These are phyloP conservation scores for Gallinago solitaria DNA, from an alignment of 2,797 vertebrate genomes.

Conservation along the genomic window DNA sequence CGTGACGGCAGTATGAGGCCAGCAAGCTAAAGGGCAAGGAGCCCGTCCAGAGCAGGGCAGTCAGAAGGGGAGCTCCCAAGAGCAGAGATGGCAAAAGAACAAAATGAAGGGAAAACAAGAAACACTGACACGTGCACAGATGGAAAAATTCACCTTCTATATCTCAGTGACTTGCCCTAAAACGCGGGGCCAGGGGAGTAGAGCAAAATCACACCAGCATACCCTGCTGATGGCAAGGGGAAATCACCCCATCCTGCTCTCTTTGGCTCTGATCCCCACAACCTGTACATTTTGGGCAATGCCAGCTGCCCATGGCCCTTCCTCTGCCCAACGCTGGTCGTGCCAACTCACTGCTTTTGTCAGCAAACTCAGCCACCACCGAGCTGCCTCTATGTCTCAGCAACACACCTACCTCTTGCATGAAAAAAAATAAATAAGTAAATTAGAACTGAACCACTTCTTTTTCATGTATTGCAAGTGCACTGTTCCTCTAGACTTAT, in stretches of 20 bases:
- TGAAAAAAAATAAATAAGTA: background rate
- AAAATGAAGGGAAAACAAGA: background rate
- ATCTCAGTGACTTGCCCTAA: background rate
- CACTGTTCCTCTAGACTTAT: background rate
- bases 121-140: rapidly evolving
- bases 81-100: background rate
- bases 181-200: background rate
- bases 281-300: background rate
- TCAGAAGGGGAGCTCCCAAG: background rate
- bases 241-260: background rate
- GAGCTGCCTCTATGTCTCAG: background rate
- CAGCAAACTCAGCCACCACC: background rate
- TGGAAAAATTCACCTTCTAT: background rate
- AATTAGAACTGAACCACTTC: background rate
- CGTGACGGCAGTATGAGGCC: background rate
- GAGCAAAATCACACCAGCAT: background rate
- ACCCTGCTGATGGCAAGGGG: background rate
- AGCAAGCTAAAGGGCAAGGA: background rate
- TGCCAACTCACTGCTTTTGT: background rate
- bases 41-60: background rate
- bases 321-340: background rate
- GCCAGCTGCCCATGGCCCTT: background rate
- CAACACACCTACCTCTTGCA: background rate
- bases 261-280: background rate
- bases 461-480: background rate